Conservation (phyloP, 1,140 invertebrate genomes). For the Proctacanthus coquilletti region DNA sequence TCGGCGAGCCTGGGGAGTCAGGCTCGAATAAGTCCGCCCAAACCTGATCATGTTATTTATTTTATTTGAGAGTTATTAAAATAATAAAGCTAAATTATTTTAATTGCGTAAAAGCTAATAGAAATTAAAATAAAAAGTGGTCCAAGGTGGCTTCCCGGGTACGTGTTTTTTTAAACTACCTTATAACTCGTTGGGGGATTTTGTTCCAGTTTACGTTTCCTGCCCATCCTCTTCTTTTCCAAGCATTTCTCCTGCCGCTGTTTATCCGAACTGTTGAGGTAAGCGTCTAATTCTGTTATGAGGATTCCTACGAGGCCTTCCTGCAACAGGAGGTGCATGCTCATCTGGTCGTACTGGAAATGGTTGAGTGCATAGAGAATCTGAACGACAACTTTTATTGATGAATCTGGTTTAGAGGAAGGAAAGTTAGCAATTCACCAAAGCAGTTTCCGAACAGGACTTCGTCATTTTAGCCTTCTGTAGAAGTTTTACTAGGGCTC, state of each 20-base stretch:
- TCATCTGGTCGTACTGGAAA: conserved; percentile 28
- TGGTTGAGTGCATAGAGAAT: conserved; percentile 23
- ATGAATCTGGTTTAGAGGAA: background rate
- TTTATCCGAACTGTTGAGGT: conserved; percentile 23
- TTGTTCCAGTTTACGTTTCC: conserved; percentile 21
- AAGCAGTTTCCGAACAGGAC: conserved; percentile 19
- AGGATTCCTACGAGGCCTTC: conserved; percentile 22
- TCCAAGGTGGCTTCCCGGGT: too few relatives aligned
- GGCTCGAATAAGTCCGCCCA: conserved; percentile 12
- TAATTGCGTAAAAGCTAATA: too few relatives aligned
- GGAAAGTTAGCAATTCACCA: conserved; percentile 7
- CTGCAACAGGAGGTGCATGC: conserved; percentile 23
- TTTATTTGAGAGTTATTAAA: background rate
- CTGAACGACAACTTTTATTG: too few relatives aligned
- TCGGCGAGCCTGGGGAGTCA: conserved; percentile 24
- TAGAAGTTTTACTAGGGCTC: conserved; percentile 22
- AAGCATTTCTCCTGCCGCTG: conserved; percentile 20
- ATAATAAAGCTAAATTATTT: background rate
- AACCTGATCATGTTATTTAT: conserved; percentile 15
- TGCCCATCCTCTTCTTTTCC: conserved; percentile 18
- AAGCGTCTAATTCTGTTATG: conserved; percentile 21
- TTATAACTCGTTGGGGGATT: conserved; percentile 17
- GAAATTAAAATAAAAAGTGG: too few relatives aligned
- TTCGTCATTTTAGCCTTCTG: conserved; percentile 20
- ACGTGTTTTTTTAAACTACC: too few relatives aligned